phyloP scores from a whole-genome alignment of 2,113 vertebrate species.

The Ia io region DNA sequence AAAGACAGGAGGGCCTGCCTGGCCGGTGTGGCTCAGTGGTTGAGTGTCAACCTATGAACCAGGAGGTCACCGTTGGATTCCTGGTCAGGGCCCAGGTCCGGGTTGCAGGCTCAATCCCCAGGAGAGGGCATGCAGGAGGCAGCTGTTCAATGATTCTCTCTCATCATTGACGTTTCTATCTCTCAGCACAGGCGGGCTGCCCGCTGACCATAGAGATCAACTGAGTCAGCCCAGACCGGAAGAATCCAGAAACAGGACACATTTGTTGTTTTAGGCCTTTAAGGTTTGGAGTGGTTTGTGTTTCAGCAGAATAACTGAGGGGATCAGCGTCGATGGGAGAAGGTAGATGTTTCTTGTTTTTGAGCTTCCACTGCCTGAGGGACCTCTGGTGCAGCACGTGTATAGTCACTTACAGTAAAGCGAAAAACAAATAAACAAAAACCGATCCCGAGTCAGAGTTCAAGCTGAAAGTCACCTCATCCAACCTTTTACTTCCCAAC shows the following conservation, averaged over 20 bases:
- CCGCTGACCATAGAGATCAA: not conserved
- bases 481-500: not conserved
- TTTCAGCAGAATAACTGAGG: not conserved
- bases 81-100: no score
- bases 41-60: no score
- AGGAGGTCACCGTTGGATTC: no score
- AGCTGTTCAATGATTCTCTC: no score
- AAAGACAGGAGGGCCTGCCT: not conserved
- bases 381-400: not conserved
- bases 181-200: not conserved
- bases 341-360: not conserved
- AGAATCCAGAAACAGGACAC: not conserved
- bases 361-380: not conserved
- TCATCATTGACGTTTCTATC: no score
- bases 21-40: no score
- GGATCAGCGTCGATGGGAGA: not conserved
- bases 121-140: no score
- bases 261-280: not conserved
- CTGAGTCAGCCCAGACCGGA: not conserved
- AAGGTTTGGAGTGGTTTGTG: not conserved
- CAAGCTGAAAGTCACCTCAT: not conserved
- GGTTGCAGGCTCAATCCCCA: no score
- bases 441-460: not conserved
- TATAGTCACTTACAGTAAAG: not conserved
- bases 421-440: not conserved